Evolutionary conservation across 2,113 vertebrate species (phyloP).

Genomic region (Passer domesticus): DNA sequence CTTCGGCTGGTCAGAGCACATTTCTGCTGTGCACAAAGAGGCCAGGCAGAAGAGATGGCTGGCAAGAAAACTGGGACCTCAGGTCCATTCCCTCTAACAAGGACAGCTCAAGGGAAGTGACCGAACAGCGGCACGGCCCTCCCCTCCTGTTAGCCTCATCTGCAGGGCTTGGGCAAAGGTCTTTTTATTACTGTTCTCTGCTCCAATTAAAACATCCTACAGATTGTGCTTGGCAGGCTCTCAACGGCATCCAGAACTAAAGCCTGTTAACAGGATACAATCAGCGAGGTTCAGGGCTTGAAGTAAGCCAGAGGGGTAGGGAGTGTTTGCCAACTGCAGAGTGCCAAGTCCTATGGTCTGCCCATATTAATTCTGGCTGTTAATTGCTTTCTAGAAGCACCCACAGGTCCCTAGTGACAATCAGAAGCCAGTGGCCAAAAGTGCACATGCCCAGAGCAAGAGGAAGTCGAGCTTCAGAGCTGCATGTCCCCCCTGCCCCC

Average conservation of each 20-base stretch:
- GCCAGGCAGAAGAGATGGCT: background rate
- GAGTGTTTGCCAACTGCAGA: background rate
- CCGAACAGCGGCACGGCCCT: background rate
- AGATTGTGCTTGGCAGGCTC: slow-evolving; percentile 24
- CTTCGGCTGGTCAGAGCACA: background rate
- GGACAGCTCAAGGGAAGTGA: background rate
- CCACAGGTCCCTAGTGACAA: background rate
- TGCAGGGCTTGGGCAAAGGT: background rate
- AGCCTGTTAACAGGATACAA: slow-evolving; percentile 11
- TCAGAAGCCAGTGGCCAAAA: background rate
- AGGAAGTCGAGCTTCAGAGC: background rate
- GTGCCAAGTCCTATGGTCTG: slow-evolving; percentile 24
- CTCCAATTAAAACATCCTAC: slow-evolving; percentile 44
- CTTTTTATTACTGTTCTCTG: slow-evolving; percentile 25
- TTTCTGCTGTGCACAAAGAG: background rate
- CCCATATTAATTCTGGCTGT: slow-evolving; percentile 12
- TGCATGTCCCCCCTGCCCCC: rapidly evolving
- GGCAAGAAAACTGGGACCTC: background rate
- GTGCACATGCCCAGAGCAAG: background rate
- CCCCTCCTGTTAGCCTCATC: background rate
- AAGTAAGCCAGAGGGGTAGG: slow-evolving; percentile 19
- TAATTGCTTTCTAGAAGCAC: slow-evolving; percentile 41
- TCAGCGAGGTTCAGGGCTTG: background rate
- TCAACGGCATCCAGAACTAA: background rate
- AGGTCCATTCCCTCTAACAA: background rate